A percentile compares a stretch with the other conserved stretches of the same genome.
These are phyloP conservation scores for Antrozous pallidus DNA, from an alignment of 2,797 vertebrate species.

Conservation along the genomic window DNA sequence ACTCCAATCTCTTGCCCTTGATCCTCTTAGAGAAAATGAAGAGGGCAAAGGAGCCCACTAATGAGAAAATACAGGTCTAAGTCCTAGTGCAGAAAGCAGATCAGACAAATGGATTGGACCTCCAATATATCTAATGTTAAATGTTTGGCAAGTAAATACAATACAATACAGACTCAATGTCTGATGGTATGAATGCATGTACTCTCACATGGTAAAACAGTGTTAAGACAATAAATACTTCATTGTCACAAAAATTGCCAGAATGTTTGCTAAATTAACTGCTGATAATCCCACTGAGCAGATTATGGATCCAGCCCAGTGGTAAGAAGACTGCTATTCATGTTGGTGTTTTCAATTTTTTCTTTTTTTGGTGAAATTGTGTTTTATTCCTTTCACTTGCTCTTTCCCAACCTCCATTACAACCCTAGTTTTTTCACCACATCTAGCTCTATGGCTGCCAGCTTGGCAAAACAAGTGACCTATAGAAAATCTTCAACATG, in stretches of 20 bases:
- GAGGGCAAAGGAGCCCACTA: neutral
- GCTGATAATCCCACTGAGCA: neutral
- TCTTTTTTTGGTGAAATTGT: neutral
- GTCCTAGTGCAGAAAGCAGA: neutral
- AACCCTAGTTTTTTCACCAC: neutral
- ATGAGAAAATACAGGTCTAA: neutral
- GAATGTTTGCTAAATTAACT: neutral
- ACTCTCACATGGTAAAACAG: neutral
- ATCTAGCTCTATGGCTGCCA: neutral
- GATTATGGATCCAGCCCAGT: neutral
- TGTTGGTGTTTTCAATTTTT: neutral
- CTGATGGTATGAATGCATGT: neutral
- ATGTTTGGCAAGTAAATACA: neutral
- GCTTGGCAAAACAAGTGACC: neutral
- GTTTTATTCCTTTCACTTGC: neutral
- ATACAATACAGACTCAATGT: neutral
- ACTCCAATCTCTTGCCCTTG: neutral
- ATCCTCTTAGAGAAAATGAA: neutral
- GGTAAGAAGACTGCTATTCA: neutral
- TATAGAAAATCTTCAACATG: neutral
- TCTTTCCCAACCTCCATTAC: neutral
- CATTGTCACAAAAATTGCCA: neutral
- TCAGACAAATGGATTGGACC: neutral
- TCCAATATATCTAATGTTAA: neutral
- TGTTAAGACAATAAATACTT: neutral